phyloP scores from a whole-genome alignment of 2,888 invertebrate genomes.

The Ectobius pallidus region DNA sequence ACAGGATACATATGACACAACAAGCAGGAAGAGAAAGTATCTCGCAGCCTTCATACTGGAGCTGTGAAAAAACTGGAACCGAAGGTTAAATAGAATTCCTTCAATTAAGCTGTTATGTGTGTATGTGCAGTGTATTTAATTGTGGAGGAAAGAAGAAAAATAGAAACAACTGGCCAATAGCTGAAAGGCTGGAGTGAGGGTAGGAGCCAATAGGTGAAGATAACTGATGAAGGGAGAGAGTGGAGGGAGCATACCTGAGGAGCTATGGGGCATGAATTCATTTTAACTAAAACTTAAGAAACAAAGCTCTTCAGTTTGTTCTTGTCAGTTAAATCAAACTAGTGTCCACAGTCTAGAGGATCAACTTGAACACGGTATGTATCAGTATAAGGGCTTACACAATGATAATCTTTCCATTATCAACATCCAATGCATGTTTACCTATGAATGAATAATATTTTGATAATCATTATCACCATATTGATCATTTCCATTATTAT shows the following conservation, averaged over 20 bases:
- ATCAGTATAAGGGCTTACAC: not conserved
- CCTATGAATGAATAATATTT: not conserved
- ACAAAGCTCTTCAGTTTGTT: not conserved
- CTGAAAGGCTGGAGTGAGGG: not conserved
- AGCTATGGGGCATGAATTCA: not conserved
- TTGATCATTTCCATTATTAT: not conserved
- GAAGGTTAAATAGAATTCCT: slow-evolving; percentile 6
- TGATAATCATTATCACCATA: not conserved
- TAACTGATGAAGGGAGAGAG: not conserved
- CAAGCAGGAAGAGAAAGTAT: slow-evolving; percentile 18
- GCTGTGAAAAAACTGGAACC: not conserved
- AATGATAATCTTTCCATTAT: too few species aligned
- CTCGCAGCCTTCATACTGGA: not conserved
- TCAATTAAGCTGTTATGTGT: not conserved
- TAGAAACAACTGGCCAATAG: not conserved
- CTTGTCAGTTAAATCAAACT: not conserved
- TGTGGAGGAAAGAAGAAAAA: not conserved
- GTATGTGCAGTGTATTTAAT: not conserved
- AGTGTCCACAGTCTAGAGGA: not conserved
- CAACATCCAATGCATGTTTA: not conserved
- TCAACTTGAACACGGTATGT: not conserved
- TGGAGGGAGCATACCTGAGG: not conserved
- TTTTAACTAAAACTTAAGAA: not conserved
- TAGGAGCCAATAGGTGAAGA: not conserved
- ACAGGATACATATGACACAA: not conserved